Evolutionary conservation across 2,888 invertebrate genomes (phyloP).

Genomic region (Ctenicera cuprea): DNA sequence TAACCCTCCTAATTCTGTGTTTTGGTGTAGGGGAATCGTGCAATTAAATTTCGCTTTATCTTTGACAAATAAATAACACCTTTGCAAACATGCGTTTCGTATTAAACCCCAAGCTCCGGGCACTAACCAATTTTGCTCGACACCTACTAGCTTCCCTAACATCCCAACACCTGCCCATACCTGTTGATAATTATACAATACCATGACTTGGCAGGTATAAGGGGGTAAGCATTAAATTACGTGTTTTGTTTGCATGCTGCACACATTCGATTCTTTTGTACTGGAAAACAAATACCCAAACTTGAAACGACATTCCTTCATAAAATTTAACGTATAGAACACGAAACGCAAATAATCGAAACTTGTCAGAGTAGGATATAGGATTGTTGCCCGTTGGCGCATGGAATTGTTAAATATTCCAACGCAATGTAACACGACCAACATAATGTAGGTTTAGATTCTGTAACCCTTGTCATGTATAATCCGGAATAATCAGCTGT

Average conservation of each 20-base stretch:
- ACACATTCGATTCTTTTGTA: no score
- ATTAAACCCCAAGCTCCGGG: constrained; percentile 11
- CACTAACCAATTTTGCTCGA: constrained; percentile 3
- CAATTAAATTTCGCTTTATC: constrained; percentile 27
- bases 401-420: constrained; percentile 40
- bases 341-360: constrained; percentile 3
- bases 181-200: constrained; percentile 27
- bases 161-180: constrained; percentile 25
- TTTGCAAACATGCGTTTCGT: background rate
- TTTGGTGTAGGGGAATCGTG: background rate
- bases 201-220: constrained; percentile 9
- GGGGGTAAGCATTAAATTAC: no score
- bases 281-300: background rate
- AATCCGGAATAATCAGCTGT: constrained; percentile 59
- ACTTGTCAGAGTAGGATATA: constrained; percentile 9
- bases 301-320: background rate
- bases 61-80: constrained; percentile 9
- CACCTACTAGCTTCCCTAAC: constrained; percentile 19
- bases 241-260: no score
- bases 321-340: no score
- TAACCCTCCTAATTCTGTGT: background rate
- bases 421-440: constrained; percentile 38
- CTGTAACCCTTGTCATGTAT: constrained; percentile 56
- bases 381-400: constrained; percentile 21
- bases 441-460: constrained; percentile 42